These are phyloP conservation scores for Thysanoteuthis rhombus DNA, from an alignment of 2,888 invertebrate species.

Conservation along the genomic window DNA sequence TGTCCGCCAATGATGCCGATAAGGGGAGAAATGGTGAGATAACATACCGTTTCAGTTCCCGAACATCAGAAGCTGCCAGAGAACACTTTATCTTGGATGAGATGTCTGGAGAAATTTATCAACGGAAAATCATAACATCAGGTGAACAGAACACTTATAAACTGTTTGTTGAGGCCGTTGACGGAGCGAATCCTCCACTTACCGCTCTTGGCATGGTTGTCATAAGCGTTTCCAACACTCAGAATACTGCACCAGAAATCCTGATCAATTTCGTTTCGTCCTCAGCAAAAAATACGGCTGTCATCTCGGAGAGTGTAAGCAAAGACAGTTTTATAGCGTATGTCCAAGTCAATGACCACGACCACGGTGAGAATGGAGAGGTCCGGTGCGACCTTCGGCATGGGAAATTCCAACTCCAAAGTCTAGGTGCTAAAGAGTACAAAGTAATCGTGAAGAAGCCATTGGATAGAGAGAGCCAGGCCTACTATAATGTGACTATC, in stretches of 20 bases:
- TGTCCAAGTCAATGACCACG: conserved; percentile 60
- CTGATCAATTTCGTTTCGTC: conserved; percentile 40
- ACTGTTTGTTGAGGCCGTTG: conserved; percentile 54
- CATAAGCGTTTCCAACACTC: conserved; percentile 79
- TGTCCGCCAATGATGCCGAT: conserved; percentile 87
- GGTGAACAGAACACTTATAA: conserved; percentile 48
- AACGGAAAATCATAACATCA: conserved; percentile 50
- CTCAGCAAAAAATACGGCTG: conserved; percentile 43
- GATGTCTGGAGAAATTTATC: conserved; percentile 51
- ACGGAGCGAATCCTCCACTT: conserved; percentile 49
- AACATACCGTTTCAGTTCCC: conserved; percentile 66
- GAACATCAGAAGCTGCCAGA: conserved; percentile 44
- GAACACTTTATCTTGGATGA: conserved; percentile 49
- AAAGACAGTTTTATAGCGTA: conserved; percentile 59
- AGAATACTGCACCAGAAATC: conserved; percentile 88
- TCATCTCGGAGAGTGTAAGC: conserved; percentile 56
- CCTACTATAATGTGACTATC: conserved; percentile 51
- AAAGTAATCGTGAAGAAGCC: conserved; percentile 52
- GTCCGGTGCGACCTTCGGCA: conserved; percentile 50
- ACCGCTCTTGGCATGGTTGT: conserved; percentile 51
- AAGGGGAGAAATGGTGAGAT: conserved; percentile 79
- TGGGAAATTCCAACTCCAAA: conserved; percentile 49
- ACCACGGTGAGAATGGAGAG: conserved; percentile 57
- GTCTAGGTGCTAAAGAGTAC: conserved; percentile 50
- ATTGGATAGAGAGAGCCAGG: conserved; percentile 55